Evolutionary conservation across 2,797 vertebrate genomes (phyloP).

Genomic region (Petrocephalus schoutedeni): DNA sequence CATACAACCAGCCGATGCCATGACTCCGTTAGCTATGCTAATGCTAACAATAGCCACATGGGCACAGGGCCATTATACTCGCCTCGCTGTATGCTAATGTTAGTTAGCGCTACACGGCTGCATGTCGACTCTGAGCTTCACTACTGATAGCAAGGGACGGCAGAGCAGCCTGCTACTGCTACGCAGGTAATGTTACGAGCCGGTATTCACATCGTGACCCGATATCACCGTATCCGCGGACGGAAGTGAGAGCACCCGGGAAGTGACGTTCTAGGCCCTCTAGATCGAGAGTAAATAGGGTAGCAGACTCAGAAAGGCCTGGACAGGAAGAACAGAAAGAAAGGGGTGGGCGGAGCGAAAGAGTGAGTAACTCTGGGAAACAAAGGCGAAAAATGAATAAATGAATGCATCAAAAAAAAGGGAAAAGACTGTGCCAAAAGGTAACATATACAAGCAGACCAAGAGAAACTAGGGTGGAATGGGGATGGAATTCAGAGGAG

Average conservation of each 20-base stretch:
- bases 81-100: neutral
- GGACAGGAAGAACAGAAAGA: constrained; percentile 47
- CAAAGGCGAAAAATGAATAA: constrained; percentile 44
- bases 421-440: constrained; percentile 27
- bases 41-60: neutral
- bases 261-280: constrained; percentile 80
- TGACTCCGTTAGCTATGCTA: neutral
- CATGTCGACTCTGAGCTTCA: neutral
- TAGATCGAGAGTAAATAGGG: constrained; percentile 85
- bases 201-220: constrained; percentile 66
- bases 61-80: neutral
- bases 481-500: neutral
- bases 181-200: neutral
- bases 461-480: constrained; percentile 17
- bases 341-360: constrained; percentile 49
- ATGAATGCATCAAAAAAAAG: constrained; percentile 24
- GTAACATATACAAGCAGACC: neutral
- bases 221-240: constrained; percentile 71
- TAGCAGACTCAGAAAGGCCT: constrained; percentile 91
- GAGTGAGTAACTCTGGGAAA: constrained; percentile 51
- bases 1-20: too few relatives aligned
- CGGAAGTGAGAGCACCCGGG: constrained; percentile 73
- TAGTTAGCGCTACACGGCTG: neutral
- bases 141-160: neutral
- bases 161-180: neutral